Evolutionary conservation across 2,113 vertebrate genomes (phyloP).

Genomic region (Xenopus borealis): DNA sequence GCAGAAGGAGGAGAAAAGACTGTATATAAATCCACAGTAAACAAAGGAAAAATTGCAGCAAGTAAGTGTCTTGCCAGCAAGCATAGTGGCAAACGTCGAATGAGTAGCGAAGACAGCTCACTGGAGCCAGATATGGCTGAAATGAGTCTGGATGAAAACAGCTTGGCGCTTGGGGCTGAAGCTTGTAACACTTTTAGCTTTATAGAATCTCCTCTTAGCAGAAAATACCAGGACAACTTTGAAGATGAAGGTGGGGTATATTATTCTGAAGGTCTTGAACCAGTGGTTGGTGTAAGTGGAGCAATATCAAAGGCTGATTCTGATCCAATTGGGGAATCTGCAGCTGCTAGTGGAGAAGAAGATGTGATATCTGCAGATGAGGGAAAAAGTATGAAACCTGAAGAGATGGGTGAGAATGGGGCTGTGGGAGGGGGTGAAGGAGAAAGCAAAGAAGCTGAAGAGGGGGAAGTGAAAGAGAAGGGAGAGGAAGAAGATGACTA

Average conservation of each 20-base stretch:
- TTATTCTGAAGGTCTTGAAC: conserved; percentile 71
- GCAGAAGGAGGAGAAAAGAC: conserved; percentile 69
- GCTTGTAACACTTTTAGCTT: conserved; percentile 95
- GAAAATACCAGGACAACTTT: conserved; percentile 70
- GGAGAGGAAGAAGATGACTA: conserved; percentile 90
- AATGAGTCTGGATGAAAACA: conserved; percentile 89
- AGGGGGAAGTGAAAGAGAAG: conserved; percentile 49
- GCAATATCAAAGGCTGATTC: conserved; percentile 65
- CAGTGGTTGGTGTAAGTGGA: conserved; percentile 54
- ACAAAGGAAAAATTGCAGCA: conserved; percentile 80
- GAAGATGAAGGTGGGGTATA: conserved; percentile 75
- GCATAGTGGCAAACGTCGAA: conserved; percentile 81
- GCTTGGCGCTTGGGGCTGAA: conserved; percentile 90
- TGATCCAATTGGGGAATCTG: conserved; percentile 53
- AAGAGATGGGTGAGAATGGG: conserved; percentile 57
- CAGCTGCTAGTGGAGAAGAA: conserved; percentile 61
- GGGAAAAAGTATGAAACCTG: conserved; percentile 60
- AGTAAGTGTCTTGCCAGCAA: conserved; percentile 73
- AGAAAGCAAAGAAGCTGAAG: conserved; percentile 23
- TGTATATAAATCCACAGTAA: conserved; percentile 63
- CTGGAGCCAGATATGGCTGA: conserved; percentile 92
- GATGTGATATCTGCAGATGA: conserved; percentile 64
- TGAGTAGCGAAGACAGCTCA: conserved; percentile 97
- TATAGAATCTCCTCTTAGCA: conserved; percentile 77
- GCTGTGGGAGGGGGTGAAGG: conserved; percentile 49